phyloP scores from a whole-genome alignment of 2,113 vertebrate genomes.

The Pteropus alecto region DNA sequence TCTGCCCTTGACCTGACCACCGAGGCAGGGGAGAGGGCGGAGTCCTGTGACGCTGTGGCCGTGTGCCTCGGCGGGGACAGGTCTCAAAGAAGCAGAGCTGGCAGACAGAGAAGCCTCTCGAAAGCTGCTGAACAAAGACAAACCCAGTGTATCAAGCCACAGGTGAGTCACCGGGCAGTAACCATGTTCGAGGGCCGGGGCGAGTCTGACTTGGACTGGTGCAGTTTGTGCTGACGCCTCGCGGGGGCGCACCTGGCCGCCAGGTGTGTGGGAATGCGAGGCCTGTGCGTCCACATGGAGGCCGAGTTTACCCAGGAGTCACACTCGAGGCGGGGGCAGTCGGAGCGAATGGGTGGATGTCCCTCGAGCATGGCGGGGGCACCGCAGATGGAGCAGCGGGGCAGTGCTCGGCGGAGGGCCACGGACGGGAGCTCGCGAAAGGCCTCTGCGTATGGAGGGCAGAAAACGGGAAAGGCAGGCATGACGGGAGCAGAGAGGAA shows the following conservation, averaged over 20 bases:
- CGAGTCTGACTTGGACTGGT: background rate
- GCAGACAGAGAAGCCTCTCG: background rate
- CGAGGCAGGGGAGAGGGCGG: background rate
- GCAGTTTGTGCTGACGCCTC: background rate
- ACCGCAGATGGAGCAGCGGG: too few relatives aligned
- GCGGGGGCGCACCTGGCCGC: too few relatives aligned
- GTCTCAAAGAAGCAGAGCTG: background rate
- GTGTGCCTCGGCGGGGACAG: background rate
- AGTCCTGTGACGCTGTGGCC: background rate
- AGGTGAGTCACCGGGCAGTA: background rate
- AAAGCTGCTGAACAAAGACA: background rate
- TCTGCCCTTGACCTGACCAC: background rate
- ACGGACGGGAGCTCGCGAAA: background rate
- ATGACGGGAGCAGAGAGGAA: too few relatives aligned
- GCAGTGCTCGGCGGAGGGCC: too few relatives aligned
- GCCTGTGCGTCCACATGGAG: background rate
- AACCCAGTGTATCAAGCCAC: background rate
- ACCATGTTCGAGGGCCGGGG: background rate
- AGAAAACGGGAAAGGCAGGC: background rate
- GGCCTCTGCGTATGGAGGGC: too few relatives aligned
- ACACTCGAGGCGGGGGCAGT: background rate
- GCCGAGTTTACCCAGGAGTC: background rate
- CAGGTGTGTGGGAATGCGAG: background rate
- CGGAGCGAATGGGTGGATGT: background rate
- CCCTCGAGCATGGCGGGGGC: background rate